Conservation (phyloP, 2,113 vertebrate species). For the Ramphastos sulfuratus region DNA sequence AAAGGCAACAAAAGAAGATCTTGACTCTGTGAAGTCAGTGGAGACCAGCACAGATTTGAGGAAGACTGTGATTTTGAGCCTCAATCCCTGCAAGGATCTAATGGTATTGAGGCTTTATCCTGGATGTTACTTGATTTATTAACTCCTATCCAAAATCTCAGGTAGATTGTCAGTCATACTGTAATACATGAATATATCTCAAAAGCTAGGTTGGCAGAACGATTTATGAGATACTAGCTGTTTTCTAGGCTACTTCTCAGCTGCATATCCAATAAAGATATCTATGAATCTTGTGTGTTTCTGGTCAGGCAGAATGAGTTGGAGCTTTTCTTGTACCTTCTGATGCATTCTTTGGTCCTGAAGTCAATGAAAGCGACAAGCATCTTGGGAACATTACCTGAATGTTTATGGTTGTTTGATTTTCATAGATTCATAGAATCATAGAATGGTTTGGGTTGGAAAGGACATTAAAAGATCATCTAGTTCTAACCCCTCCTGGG, state of each 20-base stretch:
- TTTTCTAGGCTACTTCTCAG: background rate
- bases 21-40: background rate
- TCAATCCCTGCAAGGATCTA: background rate
- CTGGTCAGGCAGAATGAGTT: background rate
- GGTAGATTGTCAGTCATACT: background rate
- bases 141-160: background rate
- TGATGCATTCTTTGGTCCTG: background rate
- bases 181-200: background rate
- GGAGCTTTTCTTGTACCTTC: background rate
- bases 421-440: background rate
- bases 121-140: background rate
- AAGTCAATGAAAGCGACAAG: background rate
- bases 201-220: background rate
- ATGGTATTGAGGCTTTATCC: background rate
- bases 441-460: too few species aligned
- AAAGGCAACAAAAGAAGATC: background rate
- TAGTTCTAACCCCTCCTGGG: too few species aligned
- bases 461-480: too few species aligned
- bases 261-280: background rate
- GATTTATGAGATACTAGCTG: background rate
- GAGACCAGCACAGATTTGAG: background rate
- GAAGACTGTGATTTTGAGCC: background rate
- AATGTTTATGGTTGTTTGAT: background rate
- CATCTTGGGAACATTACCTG: background rate
- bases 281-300: background rate